A percentile compares a stretch with the other conserved stretches of the same genome.
Evolutionary conservation across 2,797 vertebrate genomes (phyloP).

Genomic region (Luscinia luscinia): DNA sequence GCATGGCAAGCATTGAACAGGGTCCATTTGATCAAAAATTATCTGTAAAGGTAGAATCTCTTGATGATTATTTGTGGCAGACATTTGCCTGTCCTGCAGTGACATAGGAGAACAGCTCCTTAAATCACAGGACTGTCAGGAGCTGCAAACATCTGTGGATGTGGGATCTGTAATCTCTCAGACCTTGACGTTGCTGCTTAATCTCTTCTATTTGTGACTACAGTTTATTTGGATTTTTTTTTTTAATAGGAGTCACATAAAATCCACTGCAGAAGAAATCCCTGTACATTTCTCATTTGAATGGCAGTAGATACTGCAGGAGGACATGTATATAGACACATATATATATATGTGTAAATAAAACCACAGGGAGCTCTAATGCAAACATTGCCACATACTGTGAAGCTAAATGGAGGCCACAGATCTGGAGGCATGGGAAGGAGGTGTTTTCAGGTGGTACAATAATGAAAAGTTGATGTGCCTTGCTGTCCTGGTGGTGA

Average conservation of each 20-base stretch:
- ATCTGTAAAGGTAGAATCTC: neutral
- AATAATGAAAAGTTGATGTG: neutral
- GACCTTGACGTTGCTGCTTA: neutral
- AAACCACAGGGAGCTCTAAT: neutral
- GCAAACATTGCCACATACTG: neutral
- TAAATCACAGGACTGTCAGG: neutral
- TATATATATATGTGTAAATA: neutral
- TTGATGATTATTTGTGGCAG: neutral
- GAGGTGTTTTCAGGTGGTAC: neutral
- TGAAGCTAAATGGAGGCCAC: neutral
- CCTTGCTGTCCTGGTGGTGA: neutral
- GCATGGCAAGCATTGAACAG: neutral
- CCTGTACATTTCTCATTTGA: neutral
- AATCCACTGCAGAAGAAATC: neutral
- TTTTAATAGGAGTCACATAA: neutral
- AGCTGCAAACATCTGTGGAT: neutral
- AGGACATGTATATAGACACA: neutral
- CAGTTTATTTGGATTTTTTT: too few species aligned
- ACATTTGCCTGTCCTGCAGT: neutral
- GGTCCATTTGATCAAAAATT: neutral
- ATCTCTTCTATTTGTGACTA: constrained; percentile 2
- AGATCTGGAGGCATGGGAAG: neutral
- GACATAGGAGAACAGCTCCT: neutral
- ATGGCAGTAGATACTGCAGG: neutral
- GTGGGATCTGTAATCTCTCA: constrained; percentile 1